phyloP scores from a whole-genome alignment of 2,113 vertebrate genomes.

The Notiomystis cincta region DNA sequence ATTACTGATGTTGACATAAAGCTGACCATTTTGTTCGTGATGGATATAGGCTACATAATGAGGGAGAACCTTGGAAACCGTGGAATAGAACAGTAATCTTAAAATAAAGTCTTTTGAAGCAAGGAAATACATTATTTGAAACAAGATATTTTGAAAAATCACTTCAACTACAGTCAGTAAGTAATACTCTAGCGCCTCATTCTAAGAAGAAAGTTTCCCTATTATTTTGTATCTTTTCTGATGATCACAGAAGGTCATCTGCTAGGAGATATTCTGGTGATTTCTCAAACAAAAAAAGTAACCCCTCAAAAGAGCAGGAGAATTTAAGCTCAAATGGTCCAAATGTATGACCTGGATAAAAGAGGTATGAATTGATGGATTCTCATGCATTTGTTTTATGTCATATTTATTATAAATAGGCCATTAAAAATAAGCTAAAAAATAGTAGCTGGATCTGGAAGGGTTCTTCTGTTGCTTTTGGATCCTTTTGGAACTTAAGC shows the following conservation, averaged over 20 bases:
- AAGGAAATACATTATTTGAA: not conserved
- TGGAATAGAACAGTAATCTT: not conserved
- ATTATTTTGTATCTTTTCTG: not conserved
- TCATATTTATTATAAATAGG: not conserved
- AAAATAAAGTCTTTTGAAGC: not conserved
- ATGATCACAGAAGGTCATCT: not conserved
- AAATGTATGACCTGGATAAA: not conserved
- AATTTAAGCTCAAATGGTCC: not conserved
- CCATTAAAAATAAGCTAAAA: not conserved
- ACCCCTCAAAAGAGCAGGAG: not conserved
- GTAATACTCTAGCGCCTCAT: not conserved
- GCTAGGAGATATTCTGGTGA: not conserved
- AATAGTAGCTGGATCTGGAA: not conserved
- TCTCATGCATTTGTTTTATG: not conserved
- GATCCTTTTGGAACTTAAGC: too few relatives aligned
- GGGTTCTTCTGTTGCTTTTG: not conserved
- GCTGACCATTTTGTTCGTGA: not conserved
- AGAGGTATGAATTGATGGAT: not conserved
- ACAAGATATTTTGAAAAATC: not conserved
- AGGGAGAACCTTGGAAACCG: not conserved
- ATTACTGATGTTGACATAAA: not conserved
- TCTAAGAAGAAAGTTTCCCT: not conserved
- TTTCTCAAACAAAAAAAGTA: not conserved
- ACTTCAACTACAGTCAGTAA: not conserved
- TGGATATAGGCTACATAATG: not conserved